Evolutionary conservation across 1,140 invertebrate genomes (phyloP).

Genomic region (Tetramorium parvispinum): DNA sequence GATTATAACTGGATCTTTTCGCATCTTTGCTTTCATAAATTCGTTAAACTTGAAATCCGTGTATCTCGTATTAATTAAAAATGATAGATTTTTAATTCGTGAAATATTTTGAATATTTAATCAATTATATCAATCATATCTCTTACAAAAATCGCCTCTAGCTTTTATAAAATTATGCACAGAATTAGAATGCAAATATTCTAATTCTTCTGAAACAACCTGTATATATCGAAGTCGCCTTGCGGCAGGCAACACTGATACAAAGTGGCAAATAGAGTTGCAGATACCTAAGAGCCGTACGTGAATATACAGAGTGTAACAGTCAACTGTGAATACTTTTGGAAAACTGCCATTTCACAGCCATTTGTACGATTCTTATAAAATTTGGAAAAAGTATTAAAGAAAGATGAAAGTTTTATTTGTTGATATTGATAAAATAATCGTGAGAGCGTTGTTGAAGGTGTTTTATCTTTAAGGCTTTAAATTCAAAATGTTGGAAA

Average conservation of each 20-base stretch:
- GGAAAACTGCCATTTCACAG: no score
- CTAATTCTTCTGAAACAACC: neutral
- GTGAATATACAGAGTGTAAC: neutral
- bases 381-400: no score
- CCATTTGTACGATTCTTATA: no score
- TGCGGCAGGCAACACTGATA: slow-evolving; percentile 21
- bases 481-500: no score
- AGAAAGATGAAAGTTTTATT: no score
- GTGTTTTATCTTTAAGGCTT: no score
- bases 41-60: neutral
- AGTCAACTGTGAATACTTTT: no score
- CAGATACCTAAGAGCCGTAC: neutral
- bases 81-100: neutral
- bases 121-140: neutral
- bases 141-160: neutral
- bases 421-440: no score
- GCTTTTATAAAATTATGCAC: neutral
- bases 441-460: no score
- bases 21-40: neutral
- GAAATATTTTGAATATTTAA: neutral
- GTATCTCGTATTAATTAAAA: neutral
- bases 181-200: neutral
- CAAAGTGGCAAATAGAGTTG: slow-evolving; percentile 5
- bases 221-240: slow-evolving; percentile 3
- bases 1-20: neutral